Conservation (phyloP, 2,113 vertebrate genomes). For the Riparia riparia region DNA sequence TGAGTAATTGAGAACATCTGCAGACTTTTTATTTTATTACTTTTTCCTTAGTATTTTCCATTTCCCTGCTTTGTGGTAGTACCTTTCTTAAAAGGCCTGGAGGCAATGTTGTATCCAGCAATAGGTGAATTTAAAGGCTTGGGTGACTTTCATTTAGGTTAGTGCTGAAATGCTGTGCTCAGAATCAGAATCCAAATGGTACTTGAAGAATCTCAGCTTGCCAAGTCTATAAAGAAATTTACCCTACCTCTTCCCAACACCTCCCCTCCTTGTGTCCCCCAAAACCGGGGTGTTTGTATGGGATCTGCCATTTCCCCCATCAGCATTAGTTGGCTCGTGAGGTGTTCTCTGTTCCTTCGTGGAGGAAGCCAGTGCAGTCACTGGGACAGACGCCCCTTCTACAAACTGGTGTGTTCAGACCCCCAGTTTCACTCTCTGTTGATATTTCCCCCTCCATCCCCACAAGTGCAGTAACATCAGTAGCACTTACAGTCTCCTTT, state of each 20-base stretch:
- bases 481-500: background rate
- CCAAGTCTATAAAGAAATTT: background rate
- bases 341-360: background rate
- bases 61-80: background rate
- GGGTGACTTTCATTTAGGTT: background rate
- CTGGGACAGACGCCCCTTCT: background rate
- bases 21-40: background rate
- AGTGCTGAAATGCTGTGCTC: background rate
- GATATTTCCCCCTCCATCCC: background rate
- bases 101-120: background rate
- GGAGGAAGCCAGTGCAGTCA: background rate
- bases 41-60: background rate
- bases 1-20: slow-evolving; percentile 56
- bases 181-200: background rate
- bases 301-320: background rate
- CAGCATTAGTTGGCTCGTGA: accelerated
- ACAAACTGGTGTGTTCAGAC: background rate
- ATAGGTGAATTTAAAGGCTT: background rate
- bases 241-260: background rate
- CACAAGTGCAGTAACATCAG: background rate
- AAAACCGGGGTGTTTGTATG: background rate
- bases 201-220: background rate
- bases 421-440: background rate
- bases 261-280: background rate
- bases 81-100: background rate